Percentiles rank a stretch among this genome's conserved stretches.
phyloP scores from a whole-genome alignment of 2,888 invertebrate species.

The Drosophila suboccidentalis region DNA sequence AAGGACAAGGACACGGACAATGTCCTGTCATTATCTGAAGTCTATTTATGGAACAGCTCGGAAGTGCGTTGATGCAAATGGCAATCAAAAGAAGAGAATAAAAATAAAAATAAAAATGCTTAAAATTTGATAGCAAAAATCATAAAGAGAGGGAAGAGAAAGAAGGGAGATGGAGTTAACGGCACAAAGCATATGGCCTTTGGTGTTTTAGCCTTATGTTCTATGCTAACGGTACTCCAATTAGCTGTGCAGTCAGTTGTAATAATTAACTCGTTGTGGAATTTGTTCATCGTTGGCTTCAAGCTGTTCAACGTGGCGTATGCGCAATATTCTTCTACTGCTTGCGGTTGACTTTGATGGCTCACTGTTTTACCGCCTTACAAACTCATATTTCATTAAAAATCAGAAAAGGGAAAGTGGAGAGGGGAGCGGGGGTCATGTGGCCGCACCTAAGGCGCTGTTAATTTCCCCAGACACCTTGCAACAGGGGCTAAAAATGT shows the following conservation, averaged over 20 bases:
- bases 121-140: constrained; percentile 10
- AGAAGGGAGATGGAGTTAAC: not conserved
- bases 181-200: constrained; percentile 27
- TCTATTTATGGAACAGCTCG: constrained; percentile 7
- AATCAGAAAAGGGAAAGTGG: constrained; percentile 25
- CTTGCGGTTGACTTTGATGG: constrained; percentile 54
- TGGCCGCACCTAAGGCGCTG: constrained; percentile 65
- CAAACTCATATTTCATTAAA: constrained; percentile 72
- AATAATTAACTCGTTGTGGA: constrained; percentile 63
- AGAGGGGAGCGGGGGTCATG: not conserved
- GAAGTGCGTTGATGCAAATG: constrained; percentile 6
- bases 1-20: constrained; percentile 5
- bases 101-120: not conserved
- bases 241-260: constrained; percentile 66
- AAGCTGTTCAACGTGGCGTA: constrained; percentile 69
- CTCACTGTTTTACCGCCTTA: constrained; percentile 13
- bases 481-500: constrained; percentile 29
- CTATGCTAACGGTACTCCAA: constrained; percentile 39
- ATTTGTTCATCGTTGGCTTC: constrained; percentile 7
- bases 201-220: constrained; percentile 17
- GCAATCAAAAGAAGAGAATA: not conserved
- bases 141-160: not conserved
- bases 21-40: constrained; percentile 4
- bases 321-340: constrained; percentile 61
- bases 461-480: constrained; percentile 77